A percentile compares a stretch with the other conserved stretches of the same genome.
Evolutionary conservation across 2,888 invertebrate species (phyloP).

Genomic region (Andrena dorsata): DNA sequence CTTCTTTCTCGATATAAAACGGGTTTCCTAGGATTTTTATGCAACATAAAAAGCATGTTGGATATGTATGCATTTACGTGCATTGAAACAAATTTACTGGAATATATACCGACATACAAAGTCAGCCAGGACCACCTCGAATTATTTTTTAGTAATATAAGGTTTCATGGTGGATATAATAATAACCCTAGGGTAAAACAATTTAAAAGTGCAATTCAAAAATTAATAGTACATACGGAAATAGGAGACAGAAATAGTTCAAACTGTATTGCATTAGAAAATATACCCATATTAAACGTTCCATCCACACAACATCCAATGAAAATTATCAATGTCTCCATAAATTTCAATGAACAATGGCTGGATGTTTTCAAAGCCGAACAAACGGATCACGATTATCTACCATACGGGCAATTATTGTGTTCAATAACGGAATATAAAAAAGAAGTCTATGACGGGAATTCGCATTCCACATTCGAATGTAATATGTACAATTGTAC

Average conservation of each 20-base stretch:
- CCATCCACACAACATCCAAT: not conserved
- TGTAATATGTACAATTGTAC: not conserved
- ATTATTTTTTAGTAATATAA: not conserved
- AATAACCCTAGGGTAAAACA: not conserved
- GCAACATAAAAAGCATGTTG: not conserved
- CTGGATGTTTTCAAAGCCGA: not conserved
- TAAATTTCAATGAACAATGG: not conserved
- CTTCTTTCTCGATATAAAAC: not conserved
- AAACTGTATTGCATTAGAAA: not conserved
- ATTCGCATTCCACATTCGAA: slow-evolving; percentile 3
- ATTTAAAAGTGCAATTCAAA: not conserved
- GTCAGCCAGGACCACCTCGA: not conserved
- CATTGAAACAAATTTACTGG: not conserved
- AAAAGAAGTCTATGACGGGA: too few relatives aligned
- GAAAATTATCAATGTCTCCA: not conserved
- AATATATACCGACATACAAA: not conserved
- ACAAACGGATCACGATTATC: not conserved
- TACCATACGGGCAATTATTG: not conserved
- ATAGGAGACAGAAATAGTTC: slow-evolving; percentile 2
- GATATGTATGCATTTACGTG: not conserved
- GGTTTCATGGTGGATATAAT: slow-evolving; percentile 1
- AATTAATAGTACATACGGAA: not conserved
- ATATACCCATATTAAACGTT: not conserved
- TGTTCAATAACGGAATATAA: not conserved
- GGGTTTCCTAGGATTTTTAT: not conserved